Evolutionary conservation across 2,797 vertebrate species (phyloP), one percentile per base, ranked within the genome.

Genomic region (Capromys pilorides): DNA sequence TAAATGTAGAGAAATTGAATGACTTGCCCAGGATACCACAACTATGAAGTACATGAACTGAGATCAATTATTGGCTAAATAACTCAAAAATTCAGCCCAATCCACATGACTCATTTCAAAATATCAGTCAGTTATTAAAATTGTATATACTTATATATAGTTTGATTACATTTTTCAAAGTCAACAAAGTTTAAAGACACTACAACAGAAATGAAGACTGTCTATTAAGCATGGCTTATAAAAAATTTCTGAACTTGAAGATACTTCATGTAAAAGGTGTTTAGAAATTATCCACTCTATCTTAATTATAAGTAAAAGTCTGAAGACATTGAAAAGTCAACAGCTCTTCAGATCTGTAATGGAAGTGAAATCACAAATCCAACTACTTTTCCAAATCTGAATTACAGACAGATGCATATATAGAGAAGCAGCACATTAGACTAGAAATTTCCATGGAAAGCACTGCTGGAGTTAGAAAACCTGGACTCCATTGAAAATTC

Each of bases 61-160:
- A 83, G 19, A 83, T 73, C 64, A 67, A 64, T 49, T 4, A 0
- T 6, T 78, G 33, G 4, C 28, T 87, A 51, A 78, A 59, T 39
- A 10, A 88, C n/a, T 86, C 8, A 81, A 90, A 95, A 78, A 79
- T 91, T 80, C 31, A 73, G 18, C 22, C 14, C 80, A 69, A 31
- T 91, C 5, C 8, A n/a, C 12, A 61, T 10, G 21, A 54, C 13
- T 83, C 64, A 85, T 57, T 81, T 87, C 12, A 84, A 93, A 93
- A 93, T 84, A 81, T 22, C 31, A 73, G 7, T 90, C 31, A 89
- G 28, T 54, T 88, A 88, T 89, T 91, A 51, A 86, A 75, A 75
- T 2, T 77, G n/a, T 10, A 22, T 86, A 24, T 75, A 73, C 10
- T 45, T 49, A 49, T 2, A 49, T 2, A 33, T 19, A 64, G 9